Percentiles rank a stretch among this genome's conserved stretches.
phyloP scores from a whole-genome alignment of 2,113 vertebrate genomes.

The Tamias sibiricus region DNA sequence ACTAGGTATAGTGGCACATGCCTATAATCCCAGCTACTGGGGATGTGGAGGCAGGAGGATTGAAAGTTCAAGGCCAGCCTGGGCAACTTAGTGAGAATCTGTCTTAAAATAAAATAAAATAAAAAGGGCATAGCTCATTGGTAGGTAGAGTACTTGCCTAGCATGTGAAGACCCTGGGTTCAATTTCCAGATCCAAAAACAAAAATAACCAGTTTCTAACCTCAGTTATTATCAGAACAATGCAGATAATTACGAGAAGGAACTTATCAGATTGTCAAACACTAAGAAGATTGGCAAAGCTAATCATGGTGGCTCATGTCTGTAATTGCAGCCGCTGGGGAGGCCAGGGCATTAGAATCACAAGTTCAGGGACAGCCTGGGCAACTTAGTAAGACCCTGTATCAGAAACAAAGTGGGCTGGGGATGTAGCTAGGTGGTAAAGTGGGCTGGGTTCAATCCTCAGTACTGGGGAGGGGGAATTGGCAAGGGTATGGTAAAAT shows the following conservation, averaged over 20 bases:
- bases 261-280: conserved; percentile 2
- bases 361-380: not conserved
- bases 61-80: not conserved
- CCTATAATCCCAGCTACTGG: not conserved
- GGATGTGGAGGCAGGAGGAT: not conserved
- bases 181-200: not conserved
- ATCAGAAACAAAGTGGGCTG: not conserved
- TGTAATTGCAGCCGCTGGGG: not conserved
- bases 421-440: not conserved
- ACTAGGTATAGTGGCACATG: not conserved
- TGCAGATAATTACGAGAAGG: not conserved
- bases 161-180: not conserved
- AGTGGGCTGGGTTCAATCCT: not conserved
- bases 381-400: not conserved
- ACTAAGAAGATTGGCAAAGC: not conserved
- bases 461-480: not conserved
- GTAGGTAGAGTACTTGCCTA: not conserved
- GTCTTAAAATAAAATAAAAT: not conserved
- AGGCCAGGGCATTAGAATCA: not conserved
- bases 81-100: not conserved
- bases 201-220: not conserved
- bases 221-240: not conserved
- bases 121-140: not conserved
- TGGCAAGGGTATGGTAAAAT: not conserved
- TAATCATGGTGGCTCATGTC: not conserved